Conservation (phyloP, 2,888 invertebrate genomes). For the Chymomyza fuscimana region DNA sequence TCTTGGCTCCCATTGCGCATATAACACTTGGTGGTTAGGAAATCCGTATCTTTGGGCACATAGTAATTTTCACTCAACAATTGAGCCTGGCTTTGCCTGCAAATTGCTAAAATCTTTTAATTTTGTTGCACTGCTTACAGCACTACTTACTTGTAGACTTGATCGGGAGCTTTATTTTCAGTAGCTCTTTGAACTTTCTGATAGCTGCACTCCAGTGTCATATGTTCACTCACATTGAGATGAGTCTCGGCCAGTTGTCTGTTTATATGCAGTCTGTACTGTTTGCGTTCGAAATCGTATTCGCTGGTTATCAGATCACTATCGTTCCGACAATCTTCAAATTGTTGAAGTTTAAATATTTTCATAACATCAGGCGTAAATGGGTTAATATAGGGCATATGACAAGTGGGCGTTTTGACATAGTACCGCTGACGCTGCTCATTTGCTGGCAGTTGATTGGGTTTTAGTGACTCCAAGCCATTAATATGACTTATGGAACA, state of each 20-base stretch:
- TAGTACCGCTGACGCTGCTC: neutral
- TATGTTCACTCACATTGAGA: neutral
- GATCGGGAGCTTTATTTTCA: neutral
- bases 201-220: conserved; percentile 27
- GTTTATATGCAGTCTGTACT: conserved; percentile 33
- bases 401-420: conserved; percentile 25
- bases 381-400: conserved; percentile 30
- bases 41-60: conserved; percentile 20
- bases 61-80: neutral
- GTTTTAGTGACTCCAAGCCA: no score
- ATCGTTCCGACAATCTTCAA: conserved; percentile 10
- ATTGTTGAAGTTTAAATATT: neutral
- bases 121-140: neutral
- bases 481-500: no score
- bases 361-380: neutral
- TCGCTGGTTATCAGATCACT: conserved; percentile 26
- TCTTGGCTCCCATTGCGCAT: neutral
- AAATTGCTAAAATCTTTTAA: neutral
- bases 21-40: conserved; percentile 26
- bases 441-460: no score
- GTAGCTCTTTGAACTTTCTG: conserved; percentile 4
- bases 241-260: conserved; percentile 13
- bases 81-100: neutral
- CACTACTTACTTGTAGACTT: conserved; percentile 17
- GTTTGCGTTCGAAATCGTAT: conserved; percentile 26